Conservation (phyloP, 1,140 invertebrate species). For the Lucilia sericata region DNA sequence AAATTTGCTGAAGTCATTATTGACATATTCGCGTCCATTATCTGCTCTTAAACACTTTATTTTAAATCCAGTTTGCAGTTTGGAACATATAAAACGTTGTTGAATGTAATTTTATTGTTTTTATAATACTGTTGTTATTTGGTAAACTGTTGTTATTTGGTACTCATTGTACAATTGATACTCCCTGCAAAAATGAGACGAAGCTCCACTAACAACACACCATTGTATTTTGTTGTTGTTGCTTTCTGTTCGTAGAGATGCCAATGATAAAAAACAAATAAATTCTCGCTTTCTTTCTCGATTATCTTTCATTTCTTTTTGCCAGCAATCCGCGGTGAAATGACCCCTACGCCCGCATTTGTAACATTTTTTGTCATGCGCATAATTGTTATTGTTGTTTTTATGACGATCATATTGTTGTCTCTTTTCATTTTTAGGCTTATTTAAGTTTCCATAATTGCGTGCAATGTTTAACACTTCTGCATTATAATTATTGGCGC, state of each 20-base stretch:
- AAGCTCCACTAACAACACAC: background rate
- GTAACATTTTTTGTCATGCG: background rate
- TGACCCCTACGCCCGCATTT: background rate
- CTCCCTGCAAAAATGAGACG: background rate
- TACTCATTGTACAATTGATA: background rate
- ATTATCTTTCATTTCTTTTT: background rate
- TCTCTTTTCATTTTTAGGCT: background rate
- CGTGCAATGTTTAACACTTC: background rate
- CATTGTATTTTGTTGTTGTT: background rate
- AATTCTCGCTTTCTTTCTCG: background rate
- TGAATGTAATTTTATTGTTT: background rate
- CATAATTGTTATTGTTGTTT: background rate
- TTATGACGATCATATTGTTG: background rate
- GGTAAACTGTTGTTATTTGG: background rate
- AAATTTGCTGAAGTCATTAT: conserved; percentile 54
- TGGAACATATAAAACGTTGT: conserved; percentile 1
- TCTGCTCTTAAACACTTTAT: conserved; percentile 58
- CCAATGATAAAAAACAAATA: background rate
- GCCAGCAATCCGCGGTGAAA: background rate
- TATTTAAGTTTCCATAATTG: background rate
- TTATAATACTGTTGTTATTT: background rate
- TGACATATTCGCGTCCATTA: conserved; percentile 58
- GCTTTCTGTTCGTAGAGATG: background rate
- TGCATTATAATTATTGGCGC: background rate
- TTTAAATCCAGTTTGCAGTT: conserved; percentile 56